phyloP scores from a whole-genome alignment of 2,888 invertebrate genomes.

The Cryptocephalus primarius region DNA sequence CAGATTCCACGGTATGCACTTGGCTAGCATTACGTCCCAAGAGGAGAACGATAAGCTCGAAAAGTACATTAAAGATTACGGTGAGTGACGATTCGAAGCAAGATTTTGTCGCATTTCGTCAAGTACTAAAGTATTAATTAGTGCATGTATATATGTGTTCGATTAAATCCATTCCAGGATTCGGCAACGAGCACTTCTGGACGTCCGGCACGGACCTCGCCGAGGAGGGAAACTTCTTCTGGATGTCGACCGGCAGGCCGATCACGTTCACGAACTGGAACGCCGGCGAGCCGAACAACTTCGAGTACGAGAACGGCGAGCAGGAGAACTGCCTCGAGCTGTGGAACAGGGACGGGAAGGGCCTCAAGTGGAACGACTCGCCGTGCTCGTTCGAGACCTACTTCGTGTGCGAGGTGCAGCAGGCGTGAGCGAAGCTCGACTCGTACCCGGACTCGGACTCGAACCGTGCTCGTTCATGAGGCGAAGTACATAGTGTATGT shows the following conservation, averaged over 20 bases:
- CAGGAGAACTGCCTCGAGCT: slow-evolving; percentile 86
- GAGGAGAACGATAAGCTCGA: slow-evolving; percentile 85
- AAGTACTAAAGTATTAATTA: too few relatives aligned
- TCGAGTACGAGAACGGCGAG: slow-evolving; percentile 86
- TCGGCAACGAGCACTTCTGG: slow-evolving; percentile 88
- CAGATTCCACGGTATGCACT: slow-evolving; percentile 86
- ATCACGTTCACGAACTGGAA: slow-evolving; percentile 90
- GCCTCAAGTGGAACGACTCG: slow-evolving; percentile 87
- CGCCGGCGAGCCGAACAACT: slow-evolving; percentile 88
- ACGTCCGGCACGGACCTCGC: slow-evolving; percentile 86
- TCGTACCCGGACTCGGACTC: too few relatives aligned
- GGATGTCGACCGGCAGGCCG: slow-evolving; percentile 85
- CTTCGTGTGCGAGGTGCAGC: slow-evolving; percentile 78
- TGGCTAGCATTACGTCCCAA: slow-evolving; percentile 81
- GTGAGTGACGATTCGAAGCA: slow-evolving; percentile 43
- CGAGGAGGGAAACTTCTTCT: slow-evolving; percentile 84
- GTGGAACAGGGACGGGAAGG: slow-evolving; percentile 87
- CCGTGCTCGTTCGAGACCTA: slow-evolving; percentile 89
- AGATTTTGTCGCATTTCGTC: too few relatives aligned
- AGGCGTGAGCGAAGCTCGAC: background rate
- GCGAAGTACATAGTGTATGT: too few relatives aligned
- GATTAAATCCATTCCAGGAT: slow-evolving; percentile 43
- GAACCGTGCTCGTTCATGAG: too few relatives aligned
- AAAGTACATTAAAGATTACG: slow-evolving; percentile 82
- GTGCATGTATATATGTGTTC: too few relatives aligned